A percentile compares a stretch with the other conserved stretches of the same genome.
Conservation (phyloP, 2,888 invertebrate genomes). For the Ormyrus thymus region DNA sequence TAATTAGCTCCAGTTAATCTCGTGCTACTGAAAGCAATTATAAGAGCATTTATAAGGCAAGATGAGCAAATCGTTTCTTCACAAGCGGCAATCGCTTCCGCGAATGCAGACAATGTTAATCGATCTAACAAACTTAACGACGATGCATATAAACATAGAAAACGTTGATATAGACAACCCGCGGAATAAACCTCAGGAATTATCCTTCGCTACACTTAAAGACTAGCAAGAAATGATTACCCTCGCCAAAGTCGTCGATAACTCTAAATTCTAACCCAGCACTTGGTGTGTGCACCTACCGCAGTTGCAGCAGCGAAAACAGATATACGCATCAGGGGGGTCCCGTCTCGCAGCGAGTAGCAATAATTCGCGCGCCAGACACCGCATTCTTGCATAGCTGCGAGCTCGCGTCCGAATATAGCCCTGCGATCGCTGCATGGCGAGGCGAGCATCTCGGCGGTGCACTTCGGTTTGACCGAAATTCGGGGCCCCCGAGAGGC, state of each 20-base stretch:
- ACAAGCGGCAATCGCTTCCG: no score
- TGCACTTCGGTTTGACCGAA: slow-evolving; percentile 60
- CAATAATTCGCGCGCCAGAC: slow-evolving; percentile 44
- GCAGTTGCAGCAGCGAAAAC: slow-evolving; percentile 39
- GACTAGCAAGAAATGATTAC: slow-evolving; percentile 24
- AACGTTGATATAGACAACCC: no score
- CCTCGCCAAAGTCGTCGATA: slow-evolving; percentile 2
- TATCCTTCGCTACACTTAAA: slow-evolving; percentile 10
- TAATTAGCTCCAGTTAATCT: no score
- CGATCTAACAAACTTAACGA: not conserved
- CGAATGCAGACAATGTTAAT: not conserved
- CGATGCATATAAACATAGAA: not conserved
- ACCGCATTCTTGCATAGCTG: not conserved
- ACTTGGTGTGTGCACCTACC: slow-evolving; percentile 23
- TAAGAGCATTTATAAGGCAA: not conserved
- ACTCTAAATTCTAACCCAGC: slow-evolving; percentile 24
- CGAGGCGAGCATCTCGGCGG: slow-evolving; percentile 55
- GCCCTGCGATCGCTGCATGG: not conserved
- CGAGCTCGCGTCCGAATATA: slow-evolving; percentile 24
- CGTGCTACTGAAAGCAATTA: no score
- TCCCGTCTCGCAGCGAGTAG: slow-evolving; percentile 33
- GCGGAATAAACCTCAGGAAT: no score
- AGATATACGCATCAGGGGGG: slow-evolving; percentile 22
- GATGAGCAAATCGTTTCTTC: no score
- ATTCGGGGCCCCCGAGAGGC: slow-evolving; percentile 55